Evolutionary conservation across 2,113 vertebrate genomes (phyloP).

Genomic region (Rostratula benghalensis): DNA sequence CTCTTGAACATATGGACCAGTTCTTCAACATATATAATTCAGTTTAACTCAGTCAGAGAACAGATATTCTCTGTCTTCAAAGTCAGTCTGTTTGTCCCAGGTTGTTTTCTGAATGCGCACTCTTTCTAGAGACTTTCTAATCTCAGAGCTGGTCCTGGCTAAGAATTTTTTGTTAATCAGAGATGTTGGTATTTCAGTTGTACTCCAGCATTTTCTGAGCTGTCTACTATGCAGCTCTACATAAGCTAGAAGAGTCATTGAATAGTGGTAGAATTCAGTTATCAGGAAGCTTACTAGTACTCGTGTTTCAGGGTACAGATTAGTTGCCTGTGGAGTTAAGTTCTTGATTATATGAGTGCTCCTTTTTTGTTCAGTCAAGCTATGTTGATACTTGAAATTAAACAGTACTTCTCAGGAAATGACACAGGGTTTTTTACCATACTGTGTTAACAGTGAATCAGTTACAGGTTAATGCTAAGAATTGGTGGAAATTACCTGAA

Average conservation of each 20-base stretch:
- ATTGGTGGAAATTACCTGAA: neutral
- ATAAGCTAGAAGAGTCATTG: neutral
- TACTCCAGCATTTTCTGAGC: neutral
- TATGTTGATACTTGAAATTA: neutral
- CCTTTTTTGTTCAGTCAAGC: neutral
- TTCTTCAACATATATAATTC: neutral
- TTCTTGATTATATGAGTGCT: neutral
- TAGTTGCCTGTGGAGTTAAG: neutral
- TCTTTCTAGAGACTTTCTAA: neutral
- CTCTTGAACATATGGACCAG: neutral
- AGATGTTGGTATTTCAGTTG: neutral
- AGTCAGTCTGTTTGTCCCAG: neutral
- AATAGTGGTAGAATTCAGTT: neutral
- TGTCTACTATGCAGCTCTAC: neutral
- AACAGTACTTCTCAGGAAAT: neutral
- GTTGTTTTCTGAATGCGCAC: neutral
- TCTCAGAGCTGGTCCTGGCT: neutral
- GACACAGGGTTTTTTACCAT: neutral
- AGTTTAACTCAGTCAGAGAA: neutral
- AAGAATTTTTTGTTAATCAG: neutral
- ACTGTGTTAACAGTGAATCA: neutral
- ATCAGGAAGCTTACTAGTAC: neutral
- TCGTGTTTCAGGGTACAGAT: neutral
- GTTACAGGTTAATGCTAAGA: neutral
- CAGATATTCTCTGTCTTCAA: neutral